These are phyloP conservation scores for Drosophila gunungcola DNA, from an alignment of 1,140 invertebrate species.

Conservation along the genomic window DNA sequence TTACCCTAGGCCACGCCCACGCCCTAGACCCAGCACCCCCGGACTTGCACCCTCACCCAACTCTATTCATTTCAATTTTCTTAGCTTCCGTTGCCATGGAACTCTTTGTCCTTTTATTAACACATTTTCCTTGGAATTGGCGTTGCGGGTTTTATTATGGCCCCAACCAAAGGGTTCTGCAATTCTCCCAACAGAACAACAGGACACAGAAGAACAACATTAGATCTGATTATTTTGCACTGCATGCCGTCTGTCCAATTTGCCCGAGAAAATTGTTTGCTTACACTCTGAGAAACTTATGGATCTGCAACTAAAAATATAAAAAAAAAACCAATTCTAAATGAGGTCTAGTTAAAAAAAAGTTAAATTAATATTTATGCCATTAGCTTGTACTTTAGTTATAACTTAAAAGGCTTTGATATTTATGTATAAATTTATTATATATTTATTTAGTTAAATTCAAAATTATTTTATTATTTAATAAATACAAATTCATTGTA, in stretches of 20 bases:
- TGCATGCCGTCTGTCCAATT: conserved; percentile 39
- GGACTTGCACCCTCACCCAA: background rate
- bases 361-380: too few relatives aligned
- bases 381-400: too few relatives aligned
- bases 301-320: too few relatives aligned
- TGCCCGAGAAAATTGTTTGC: conserved; percentile 32
- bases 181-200: conserved; percentile 1
- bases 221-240: conserved; percentile 47
- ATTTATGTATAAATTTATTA: too few relatives aligned
- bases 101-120: conserved; percentile 66
- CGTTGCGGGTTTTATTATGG: conserved; percentile 25
- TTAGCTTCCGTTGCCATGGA: conserved; percentile 22
- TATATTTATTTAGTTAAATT: too few relatives aligned
- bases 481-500: too few relatives aligned
- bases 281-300: background rate
- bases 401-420: too few relatives aligned
- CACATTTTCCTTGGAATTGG: conserved; percentile 52
- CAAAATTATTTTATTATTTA: too few relatives aligned
- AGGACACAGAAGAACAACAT: conserved; percentile 30
- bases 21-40: too few relatives aligned
- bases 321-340: too few relatives aligned
- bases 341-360: too few relatives aligned
- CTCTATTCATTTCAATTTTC: conserved; percentile 60
- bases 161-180: conserved; percentile 35
- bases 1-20: conserved; percentile 4